Base-by-base conservation (phyloP, 2,888 invertebrate genomes). In the Glyphotaelius pellucidus region DNA sequence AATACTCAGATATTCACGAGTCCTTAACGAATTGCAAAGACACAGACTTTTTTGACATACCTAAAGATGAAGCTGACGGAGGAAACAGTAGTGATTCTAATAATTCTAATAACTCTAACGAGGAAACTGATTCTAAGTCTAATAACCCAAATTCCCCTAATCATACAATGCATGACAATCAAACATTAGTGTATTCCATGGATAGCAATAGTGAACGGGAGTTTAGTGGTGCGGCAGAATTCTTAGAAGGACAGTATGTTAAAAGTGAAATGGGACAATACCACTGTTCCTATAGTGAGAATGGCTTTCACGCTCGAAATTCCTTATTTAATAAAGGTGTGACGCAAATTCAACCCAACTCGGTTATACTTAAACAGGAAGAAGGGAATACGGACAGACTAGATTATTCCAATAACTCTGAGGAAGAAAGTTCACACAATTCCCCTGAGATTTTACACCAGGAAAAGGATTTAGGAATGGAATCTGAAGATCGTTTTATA, bases 401-500 rank as follows among this genome's bases (percentile, higher is more conserved):
- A 42, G 92, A 92, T 25, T 92, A 91, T 84, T 35, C 81, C 4
- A 90, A 90, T 35, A 90, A 91, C 42, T 80, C 67, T 3, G 91
- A 86, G 31, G 91, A 92, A 35, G 92, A 91, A 25, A 67, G 42
- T 35, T 42, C 91, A 31, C 90, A 90, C 38, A 84, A 81, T 42
- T 88, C 88, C n/a, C 91, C 92, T 4, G 90, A 93, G n/a, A 52
- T 35, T 42, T 42, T 93, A 30, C 91, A 92, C 47, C 42, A 42
- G 9, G 91, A 91, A n/a, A 93, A 93, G 38, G 89, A 92, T 38
- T 35, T 90, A 67, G 91, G 52, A n/a, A 80, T 92, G 80, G 91
- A 92, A 35, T 90, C 91, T 94, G 97, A 97, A 95, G 97, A 97
- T 94, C 96, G 97, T 94, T 97, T 98, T 94, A 97, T 97, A 92